Evolutionary conservation across 2,113 vertebrate species (phyloP).

Genomic region (Hemiprocne comata): DNA sequence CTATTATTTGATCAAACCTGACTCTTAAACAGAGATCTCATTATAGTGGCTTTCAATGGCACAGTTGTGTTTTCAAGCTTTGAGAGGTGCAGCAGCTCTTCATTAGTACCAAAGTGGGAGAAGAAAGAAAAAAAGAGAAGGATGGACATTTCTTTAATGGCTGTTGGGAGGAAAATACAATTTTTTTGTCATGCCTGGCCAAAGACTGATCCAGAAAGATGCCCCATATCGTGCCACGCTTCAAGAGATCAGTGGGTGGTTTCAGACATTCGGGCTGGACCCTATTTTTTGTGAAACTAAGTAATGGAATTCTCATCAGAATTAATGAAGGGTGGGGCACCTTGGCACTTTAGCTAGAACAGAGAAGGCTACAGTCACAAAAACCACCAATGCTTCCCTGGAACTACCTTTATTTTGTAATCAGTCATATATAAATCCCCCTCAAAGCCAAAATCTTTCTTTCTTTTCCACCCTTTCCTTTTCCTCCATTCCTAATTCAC

Average conservation of each 20-base stretch:
- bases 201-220: not conserved
- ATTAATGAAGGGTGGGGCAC: not conserved
- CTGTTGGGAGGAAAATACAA: not conserved
- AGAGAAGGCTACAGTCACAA: not conserved
- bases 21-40: conserved; percentile 39
- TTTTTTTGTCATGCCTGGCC: not conserved
- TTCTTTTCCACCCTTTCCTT: not conserved
- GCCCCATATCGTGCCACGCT: not conserved
- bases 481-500: not conserved
- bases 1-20: conserved; percentile 55
- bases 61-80: conserved; percentile 2
- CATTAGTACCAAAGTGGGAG: not conserved
- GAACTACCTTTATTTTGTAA: not conserved
- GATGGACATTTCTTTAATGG: not conserved
- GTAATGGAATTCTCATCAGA: not conserved
- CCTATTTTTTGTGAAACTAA: not conserved
- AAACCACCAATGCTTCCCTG: not conserved
- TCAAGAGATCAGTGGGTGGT: not conserved
- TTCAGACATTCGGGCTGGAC: not conserved
- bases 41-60: conserved; percentile 20
- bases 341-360: not conserved
- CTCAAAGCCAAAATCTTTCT: not conserved
- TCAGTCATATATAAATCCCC: not conserved
- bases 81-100: conserved; percentile 1
- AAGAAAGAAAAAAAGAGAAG: not conserved